A percentile compares a stretch with the other conserved stretches of the same genome.
These are phyloP conservation scores for Clytia hemisphaerica DNA, from an alignment of 30 jellyfish, hydroid and myxozoan genomes.

Conservation along the genomic window DNA sequence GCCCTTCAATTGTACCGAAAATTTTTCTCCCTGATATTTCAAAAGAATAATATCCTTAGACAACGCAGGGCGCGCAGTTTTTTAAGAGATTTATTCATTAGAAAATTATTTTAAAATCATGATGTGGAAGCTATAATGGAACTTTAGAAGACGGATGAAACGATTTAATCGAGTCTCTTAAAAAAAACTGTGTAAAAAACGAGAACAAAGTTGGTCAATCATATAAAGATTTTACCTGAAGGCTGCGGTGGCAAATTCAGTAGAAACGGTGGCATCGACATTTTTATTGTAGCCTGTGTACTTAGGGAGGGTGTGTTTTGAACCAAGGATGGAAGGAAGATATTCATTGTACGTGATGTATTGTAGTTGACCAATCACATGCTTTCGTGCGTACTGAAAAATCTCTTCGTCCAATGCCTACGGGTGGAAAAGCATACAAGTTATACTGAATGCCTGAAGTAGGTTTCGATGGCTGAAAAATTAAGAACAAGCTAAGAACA, in stretches of 20 bases:
- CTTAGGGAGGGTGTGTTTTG: background rate
- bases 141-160: no score
- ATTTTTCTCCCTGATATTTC: no score
- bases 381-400: slow-evolving; percentile 21
- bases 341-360: slow-evolving; percentile 22
- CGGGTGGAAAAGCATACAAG: no score
- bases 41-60: no score
- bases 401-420: slow-evolving; percentile 19
- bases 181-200: background rate
- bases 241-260: slow-evolving; percentile 21
- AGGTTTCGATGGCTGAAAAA: background rate
- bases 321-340: slow-evolving; percentile 16
- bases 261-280: slow-evolving; percentile 5
- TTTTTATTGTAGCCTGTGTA: slow-evolving; percentile 14
- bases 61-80: no score
- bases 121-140: no score
- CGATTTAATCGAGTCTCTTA: no score
- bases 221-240: slow-evolving; percentile 18
- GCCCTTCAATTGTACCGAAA: background rate
- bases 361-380: slow-evolving; percentile 24
- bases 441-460: background rate
- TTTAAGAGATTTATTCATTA: no score
- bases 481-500: no score
- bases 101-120: no score
- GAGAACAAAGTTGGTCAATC: background rate